Conservation (phyloP, 2,113 vertebrate species). For the Nanger granti region DNA sequence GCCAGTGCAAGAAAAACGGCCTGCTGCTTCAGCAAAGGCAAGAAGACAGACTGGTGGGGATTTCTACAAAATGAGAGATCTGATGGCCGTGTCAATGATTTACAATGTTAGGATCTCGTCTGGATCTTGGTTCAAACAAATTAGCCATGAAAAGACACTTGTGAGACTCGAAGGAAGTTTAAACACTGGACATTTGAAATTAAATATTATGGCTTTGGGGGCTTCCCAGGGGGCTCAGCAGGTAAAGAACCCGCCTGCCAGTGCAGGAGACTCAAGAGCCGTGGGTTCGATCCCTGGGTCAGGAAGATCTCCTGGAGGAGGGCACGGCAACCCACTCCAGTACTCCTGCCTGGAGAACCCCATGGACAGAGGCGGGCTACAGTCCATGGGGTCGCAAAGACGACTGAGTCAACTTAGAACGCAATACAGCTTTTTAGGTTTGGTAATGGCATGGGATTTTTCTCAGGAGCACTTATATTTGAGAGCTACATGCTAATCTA, state of each 20-base stretch:
- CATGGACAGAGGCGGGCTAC: not conserved
- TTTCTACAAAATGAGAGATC: not conserved
- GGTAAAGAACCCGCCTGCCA: not conserved
- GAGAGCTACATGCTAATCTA: not conserved
- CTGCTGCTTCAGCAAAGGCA: not conserved
- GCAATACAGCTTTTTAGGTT: not conserved
- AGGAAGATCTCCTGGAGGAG: not conserved
- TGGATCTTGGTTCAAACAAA: not conserved
- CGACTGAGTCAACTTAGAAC: not conserved
- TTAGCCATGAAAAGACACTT: not conserved
- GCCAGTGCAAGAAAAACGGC: rapidly evolving
- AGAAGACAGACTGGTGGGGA: not conserved
- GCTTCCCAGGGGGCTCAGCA: not conserved
- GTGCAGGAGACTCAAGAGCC: not conserved
- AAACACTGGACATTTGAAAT: not conserved
- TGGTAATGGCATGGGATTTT: not conserved
- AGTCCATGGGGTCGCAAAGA: not conserved
- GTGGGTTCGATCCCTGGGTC: not conserved
- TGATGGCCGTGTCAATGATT: not conserved
- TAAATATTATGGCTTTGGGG: not conserved
- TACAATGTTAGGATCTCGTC: not conserved
- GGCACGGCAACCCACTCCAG: not conserved
- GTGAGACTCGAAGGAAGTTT: not conserved
- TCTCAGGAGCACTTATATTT: not conserved
- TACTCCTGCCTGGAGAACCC: not conserved